Evolutionary conservation across 2,888 invertebrate species (phyloP).

Genomic region (Acronicta aceris): DNA sequence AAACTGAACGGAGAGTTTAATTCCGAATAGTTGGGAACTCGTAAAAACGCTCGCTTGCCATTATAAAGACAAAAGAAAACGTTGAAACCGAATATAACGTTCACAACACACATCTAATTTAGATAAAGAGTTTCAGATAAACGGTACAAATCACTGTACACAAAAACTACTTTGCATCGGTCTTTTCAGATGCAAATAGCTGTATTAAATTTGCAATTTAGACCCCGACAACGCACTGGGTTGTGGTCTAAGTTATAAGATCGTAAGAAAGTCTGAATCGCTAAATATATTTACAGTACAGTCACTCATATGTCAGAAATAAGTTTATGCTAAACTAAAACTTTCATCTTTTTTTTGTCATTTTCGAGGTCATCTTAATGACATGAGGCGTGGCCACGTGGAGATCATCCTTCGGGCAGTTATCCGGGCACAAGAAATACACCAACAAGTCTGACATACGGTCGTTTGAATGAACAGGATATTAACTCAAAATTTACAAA

Average conservation of each 20-base stretch:
- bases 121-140: slow-evolving; percentile 84
- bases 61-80: slow-evolving; percentile 62
- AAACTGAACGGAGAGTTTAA: slow-evolving; percentile 40
- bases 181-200: slow-evolving; percentile 87
- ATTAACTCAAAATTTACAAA: no score
- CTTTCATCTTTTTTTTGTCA: no score
- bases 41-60: slow-evolving; percentile 58
- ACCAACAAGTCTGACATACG: no score
- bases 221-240: slow-evolving; percentile 77
- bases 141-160: slow-evolving; percentile 84
- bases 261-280: not conserved
- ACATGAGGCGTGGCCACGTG: no score
- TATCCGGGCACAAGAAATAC: no score
- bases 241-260: slow-evolving; percentile 59
- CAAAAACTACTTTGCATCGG: slow-evolving; percentile 80
- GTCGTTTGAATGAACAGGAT: no score
- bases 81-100: slow-evolving; percentile 61
- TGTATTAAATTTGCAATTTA: slow-evolving; percentile 88
- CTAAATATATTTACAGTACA: not conserved
- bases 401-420: no score
- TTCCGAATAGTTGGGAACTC: slow-evolving; percentile 33
- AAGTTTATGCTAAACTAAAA: no score
- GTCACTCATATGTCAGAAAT: no score
- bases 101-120: slow-evolving; percentile 76
- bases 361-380: no score